phyloP scores from a whole-genome alignment of 2,797 vertebrate species.

The Amphiprion clarkii region DNA sequence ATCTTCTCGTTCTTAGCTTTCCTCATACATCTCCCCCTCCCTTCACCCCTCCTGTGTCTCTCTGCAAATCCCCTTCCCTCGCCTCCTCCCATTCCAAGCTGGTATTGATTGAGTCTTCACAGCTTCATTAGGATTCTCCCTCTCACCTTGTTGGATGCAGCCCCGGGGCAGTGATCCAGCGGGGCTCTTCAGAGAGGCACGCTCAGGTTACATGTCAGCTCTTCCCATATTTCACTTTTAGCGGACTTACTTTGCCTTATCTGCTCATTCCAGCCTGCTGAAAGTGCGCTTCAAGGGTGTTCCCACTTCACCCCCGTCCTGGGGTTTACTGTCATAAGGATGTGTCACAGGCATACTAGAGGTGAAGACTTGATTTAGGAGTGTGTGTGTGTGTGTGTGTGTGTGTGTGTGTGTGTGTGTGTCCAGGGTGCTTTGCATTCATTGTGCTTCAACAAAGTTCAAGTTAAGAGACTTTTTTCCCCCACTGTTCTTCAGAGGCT shows the following conservation, averaged over 20 bases:
- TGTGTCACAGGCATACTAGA: slow-evolving; percentile 47
- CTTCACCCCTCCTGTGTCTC: not conserved
- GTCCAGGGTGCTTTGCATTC: slow-evolving; percentile 29
- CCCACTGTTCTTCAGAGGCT: not conserved
- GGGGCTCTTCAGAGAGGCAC: slow-evolving; percentile 49
- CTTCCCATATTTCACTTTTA: slow-evolving; percentile 67
- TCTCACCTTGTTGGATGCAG: slow-evolving; percentile 64
- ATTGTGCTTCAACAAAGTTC: slow-evolving; percentile 32
- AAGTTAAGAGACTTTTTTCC: slow-evolving; percentile 2
- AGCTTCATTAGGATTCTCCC: slow-evolving; percentile 80
- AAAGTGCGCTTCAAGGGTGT: slow-evolving; percentile 57
- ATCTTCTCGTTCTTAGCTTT: not conserved
- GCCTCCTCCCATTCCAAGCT: slow-evolving; percentile 15
- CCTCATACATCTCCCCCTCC: not conserved
- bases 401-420: not conserved
- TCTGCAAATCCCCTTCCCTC: slow-evolving; percentile 13
- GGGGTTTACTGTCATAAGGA: slow-evolving; percentile 60
- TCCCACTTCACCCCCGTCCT: slow-evolving; percentile 16
- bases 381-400: too few species aligned
- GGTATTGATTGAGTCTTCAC: slow-evolving; percentile 77
- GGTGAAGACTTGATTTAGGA: slow-evolving; percentile 63
- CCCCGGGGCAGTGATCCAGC: slow-evolving; percentile 56
- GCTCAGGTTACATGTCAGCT: slow-evolving; percentile 62
- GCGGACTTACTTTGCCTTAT: slow-evolving; percentile 63
- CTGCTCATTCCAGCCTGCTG: slow-evolving; percentile 66